Evolutionary conservation across 2,888 invertebrate species (phyloP).

Genomic region (Dynastes maya): DNA sequence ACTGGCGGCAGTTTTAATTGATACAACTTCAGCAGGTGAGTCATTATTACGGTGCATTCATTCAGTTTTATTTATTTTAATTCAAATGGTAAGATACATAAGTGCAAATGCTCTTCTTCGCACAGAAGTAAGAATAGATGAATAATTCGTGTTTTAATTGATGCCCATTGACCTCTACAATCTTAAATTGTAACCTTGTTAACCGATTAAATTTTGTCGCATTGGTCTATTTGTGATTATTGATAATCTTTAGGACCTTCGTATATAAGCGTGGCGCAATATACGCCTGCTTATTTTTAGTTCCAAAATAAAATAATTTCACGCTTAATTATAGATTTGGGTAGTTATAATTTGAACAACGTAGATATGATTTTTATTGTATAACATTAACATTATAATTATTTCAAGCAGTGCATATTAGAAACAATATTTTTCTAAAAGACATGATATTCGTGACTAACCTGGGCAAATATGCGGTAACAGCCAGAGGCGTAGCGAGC

Average conservation of each 20-base stretch:
- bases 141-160: neutral
- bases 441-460: too few species aligned
- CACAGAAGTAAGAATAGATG: neutral
- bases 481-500: too few species aligned
- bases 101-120: neutral
- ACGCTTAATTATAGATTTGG: too few species aligned
- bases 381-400: too few species aligned
- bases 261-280: neutral
- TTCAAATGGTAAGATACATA: neutral
- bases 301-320: too few species aligned
- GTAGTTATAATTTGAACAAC: too few species aligned
- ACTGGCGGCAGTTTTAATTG: slow-evolving; percentile 21
- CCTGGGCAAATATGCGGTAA: too few species aligned
- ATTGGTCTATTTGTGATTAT: neutral
- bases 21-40: slow-evolving; percentile 19
- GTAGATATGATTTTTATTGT: too few species aligned
- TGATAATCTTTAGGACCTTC: neutral
- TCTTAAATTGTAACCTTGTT: slow-evolving; percentile 7
- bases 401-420: too few species aligned
- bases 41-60: neutral
- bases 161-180: neutral
- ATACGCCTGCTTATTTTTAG: neutral
- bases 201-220: neutral
- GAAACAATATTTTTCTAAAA: too few species aligned
- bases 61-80: neutral